phyloP scores from a whole-genome alignment of 2,113 vertebrate genomes.

The Lepisosteus osseus region DNA sequence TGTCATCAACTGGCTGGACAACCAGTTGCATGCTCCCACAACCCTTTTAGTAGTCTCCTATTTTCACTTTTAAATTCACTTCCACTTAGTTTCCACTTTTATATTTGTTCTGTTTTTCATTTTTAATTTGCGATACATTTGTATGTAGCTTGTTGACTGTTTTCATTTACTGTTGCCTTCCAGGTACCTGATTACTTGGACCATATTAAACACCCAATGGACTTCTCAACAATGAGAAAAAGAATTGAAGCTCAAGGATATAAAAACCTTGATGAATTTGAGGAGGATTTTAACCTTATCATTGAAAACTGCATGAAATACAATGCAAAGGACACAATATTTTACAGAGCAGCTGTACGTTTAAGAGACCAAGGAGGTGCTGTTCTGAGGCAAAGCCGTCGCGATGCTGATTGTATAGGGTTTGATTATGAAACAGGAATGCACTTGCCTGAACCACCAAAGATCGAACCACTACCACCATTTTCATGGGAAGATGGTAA shows the following conservation, averaged over 20 bases:
- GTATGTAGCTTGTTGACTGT: too few species aligned
- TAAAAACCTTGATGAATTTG: constrained; percentile 81
- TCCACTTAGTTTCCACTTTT: too few species aligned
- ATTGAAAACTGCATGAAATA: constrained; percentile 95
- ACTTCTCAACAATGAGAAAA: constrained; percentile 91
- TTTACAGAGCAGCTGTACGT: constrained; percentile 85
- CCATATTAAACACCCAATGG: constrained; percentile 92
- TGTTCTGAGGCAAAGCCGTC: constrained; percentile 82
- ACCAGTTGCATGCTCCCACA: not conserved
- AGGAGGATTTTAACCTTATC: constrained; percentile 91
- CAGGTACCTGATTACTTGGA: constrained; percentile 96
- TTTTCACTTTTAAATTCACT: too few species aligned
- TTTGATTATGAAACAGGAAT: constrained; percentile 85
- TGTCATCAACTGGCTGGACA: too few species aligned
- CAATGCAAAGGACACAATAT: constrained; percentile 95
- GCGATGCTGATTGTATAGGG: constrained; percentile 80
- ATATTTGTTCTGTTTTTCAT: too few species aligned
- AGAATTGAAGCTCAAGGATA: constrained; percentile 84
- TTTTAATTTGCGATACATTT: not conserved
- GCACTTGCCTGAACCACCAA: constrained; percentile 82
- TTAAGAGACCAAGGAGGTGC: constrained; percentile 91
- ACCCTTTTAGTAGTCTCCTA: too few species aligned
- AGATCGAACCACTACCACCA: constrained; percentile 63
- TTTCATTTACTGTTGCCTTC: not conserved
- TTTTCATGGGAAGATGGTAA: constrained; percentile 97